Evolutionary conservation across 2,113 vertebrate species (phyloP).

Genomic region (Oenanthe oenanthe): DNA sequence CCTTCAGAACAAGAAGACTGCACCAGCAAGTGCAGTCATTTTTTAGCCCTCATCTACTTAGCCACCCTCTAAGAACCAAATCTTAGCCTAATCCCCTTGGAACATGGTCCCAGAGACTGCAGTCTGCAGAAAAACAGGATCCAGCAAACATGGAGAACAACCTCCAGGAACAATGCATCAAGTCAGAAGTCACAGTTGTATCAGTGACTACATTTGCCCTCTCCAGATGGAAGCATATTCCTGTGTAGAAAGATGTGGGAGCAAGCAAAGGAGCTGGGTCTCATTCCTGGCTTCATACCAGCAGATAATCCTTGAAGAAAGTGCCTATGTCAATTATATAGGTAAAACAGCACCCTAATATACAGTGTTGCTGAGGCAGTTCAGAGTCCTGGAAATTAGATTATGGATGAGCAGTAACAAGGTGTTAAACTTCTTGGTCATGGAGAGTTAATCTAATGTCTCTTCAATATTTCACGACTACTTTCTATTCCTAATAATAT

Average conservation of each 20-base stretch:
- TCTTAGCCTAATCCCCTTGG: neutral
- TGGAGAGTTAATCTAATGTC: neutral
- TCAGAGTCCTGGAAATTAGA: neutral
- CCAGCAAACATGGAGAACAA: neutral
- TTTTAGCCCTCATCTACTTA: neutral
- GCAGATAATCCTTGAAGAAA: neutral
- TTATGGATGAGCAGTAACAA: neutral
- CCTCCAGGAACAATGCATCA: neutral
- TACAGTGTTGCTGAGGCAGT: neutral
- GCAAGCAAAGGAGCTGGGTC: neutral
- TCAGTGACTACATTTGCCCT: neutral
- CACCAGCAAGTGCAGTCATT: neutral
- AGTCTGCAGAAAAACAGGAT: neutral
- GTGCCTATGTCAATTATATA: neutral
- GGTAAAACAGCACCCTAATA: neutral
- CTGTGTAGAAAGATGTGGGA: neutral
- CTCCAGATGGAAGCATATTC: neutral
- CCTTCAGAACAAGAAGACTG: neutral
- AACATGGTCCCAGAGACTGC: neutral
- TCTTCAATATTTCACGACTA: neutral
- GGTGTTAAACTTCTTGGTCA: neutral
- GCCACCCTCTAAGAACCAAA: neutral
- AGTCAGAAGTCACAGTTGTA: neutral
- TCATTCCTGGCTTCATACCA: neutral
- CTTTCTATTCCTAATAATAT: neutral